A percentile compares a stretch with the other conserved stretches of the same genome.
Evolutionary conservation across 2,888 invertebrate species (phyloP).

Genomic region (Venusia cambrica): DNA sequence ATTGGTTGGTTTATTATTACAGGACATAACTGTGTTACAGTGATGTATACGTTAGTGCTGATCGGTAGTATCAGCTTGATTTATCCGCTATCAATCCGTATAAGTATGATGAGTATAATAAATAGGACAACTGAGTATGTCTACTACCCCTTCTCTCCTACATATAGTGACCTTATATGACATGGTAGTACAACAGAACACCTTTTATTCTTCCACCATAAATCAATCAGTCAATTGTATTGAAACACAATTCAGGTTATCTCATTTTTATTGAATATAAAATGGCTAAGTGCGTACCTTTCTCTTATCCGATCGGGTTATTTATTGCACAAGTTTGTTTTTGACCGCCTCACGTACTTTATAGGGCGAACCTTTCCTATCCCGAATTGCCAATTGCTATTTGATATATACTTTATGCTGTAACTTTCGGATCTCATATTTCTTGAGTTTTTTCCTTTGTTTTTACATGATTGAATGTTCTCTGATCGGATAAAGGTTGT

Average conservation of each 20-base stretch:
- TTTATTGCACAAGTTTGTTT: constrained; percentile 79
- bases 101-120: too few species aligned
- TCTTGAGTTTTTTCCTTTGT: constrained; percentile 53
- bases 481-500: constrained; percentile 28
- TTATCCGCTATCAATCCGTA: too few species aligned
- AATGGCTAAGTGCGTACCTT: constrained; percentile 71
- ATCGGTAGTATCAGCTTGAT: too few species aligned
- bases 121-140: too few species aligned
- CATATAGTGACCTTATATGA: too few species aligned
- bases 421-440: constrained; percentile 68
- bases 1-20: too few species aligned
- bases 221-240: constrained; percentile 59
- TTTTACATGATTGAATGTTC: constrained; percentile 45
- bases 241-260: constrained; percentile 68
- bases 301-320: constrained; percentile 77
- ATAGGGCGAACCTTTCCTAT: constrained; percentile 76
- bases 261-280: constrained; percentile 78
- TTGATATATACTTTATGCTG: constrained; percentile 74
- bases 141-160: too few species aligned
- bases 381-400: constrained; percentile 77
- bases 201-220: too few species aligned
- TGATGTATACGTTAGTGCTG: too few species aligned
- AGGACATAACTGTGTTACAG: too few species aligned
- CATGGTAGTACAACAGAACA: too few species aligned
- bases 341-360: constrained; percentile 80